A percentile compares a stretch with the other conserved stretches of the same genome.
phyloP scores from a whole-genome alignment of 1,140 invertebrate species.

The Musca vetustissima region DNA sequence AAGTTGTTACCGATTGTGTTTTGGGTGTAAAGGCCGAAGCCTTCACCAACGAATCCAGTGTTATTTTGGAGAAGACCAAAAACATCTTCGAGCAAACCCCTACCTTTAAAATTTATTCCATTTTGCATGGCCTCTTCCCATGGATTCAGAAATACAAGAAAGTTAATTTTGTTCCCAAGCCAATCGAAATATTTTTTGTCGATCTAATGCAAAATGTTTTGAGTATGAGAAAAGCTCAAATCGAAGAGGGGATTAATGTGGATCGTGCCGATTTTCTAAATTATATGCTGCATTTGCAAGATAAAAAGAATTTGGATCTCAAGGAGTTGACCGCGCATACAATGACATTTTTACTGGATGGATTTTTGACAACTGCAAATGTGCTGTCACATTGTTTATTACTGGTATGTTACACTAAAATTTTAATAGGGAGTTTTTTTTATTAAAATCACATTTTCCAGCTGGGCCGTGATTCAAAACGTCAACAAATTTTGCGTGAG shows the following conservation, averaged over 20 bases:
- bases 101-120: slow-evolving; percentile 32
- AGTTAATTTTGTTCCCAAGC: slow-evolving; percentile 35
- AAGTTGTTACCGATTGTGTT: slow-evolving; percentile 58
- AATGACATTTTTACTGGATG: slow-evolving; percentile 50
- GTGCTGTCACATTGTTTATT: slow-evolving; percentile 36
- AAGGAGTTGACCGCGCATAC: slow-evolving; percentile 32
- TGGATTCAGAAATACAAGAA: slow-evolving; percentile 29
- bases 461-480: slow-evolving; percentile 32
- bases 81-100: slow-evolving; percentile 33
- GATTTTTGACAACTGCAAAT: slow-evolving; percentile 46
- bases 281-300: slow-evolving; percentile 47
- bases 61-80: slow-evolving; percentile 33
- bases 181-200: slow-evolving; percentile 44
- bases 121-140: slow-evolving; percentile 34
- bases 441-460: background rate
- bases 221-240: slow-evolving; percentile 32
- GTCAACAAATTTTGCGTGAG: slow-evolving; percentile 36
- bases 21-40: slow-evolving; percentile 56
- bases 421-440: no score
- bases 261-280: slow-evolving; percentile 54
- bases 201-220: slow-evolving; percentile 44
- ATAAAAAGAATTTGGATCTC: slow-evolving; percentile 38
- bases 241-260: slow-evolving; percentile 45
- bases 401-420: slow-evolving; percentile 17
- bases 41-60: slow-evolving; percentile 42